Conservation (phyloP, 2,113 vertebrate genomes). For the Tenebrosternarchus preto region DNA sequence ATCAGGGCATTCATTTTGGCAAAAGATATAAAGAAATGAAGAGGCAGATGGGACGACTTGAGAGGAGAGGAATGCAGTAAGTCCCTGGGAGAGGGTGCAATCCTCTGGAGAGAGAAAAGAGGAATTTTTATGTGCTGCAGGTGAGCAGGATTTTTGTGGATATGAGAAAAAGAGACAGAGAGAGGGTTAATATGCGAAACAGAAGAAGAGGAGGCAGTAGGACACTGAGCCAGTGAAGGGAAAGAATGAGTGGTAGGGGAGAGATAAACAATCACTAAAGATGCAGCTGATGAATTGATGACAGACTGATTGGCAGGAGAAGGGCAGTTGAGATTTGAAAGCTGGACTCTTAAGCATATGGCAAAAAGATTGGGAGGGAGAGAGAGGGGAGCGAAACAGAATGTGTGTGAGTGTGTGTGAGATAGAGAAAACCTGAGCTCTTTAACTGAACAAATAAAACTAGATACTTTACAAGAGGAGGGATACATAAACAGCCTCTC, state of each 20-base stretch:
- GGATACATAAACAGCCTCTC: conserved; percentile 44
- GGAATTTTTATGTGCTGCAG: conserved; percentile 85
- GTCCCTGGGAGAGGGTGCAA: conserved; percentile 73
- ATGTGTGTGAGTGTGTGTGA: not conserved
- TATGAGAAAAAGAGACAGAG: conserved; percentile 61
- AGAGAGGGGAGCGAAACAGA: not conserved
- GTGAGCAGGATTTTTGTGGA: conserved; percentile 65
- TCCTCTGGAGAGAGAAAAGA: conserved; percentile 78
- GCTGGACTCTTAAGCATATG: conserved; percentile 52
- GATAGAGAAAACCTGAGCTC: conserved; percentile 15
- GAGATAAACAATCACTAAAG: conserved; percentile 50
- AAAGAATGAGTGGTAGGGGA: conserved; percentile 46
- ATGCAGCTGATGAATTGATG: conserved; percentile 45
- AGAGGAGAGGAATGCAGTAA: conserved; percentile 77
- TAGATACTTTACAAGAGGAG: conserved; percentile 38
- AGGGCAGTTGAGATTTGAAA: conserved; percentile 45
- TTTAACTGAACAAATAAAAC: conserved; percentile 60
- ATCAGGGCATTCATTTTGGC: conserved; percentile 46
- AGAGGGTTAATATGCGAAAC: conserved; percentile 58
- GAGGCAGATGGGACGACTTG: conserved; percentile 57
- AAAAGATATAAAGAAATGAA: conserved; percentile 55
- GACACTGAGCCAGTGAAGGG: conserved; percentile 23
- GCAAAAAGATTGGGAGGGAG: conserved; percentile 56
- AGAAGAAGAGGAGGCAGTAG: conserved; percentile 1
- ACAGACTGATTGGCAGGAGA: conserved; percentile 48